phyloP scores from a whole-genome alignment of 2,797 vertebrate genomes.

The Enteromius trimaculatus region DNA sequence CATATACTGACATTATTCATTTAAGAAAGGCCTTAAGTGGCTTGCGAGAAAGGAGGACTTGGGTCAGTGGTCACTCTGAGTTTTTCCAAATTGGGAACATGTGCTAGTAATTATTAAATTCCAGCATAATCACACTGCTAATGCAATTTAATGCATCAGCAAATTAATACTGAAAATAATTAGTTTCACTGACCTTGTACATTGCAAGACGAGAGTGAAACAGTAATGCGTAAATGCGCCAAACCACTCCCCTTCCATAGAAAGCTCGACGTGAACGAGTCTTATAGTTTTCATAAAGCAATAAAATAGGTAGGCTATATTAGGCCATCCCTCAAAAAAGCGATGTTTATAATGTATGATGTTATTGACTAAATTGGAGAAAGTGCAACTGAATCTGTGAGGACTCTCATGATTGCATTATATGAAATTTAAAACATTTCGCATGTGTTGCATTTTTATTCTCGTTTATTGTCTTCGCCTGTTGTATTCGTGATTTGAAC shows the following conservation, averaged over 20 bases:
- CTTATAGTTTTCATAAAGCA: slow-evolving; percentile 38
- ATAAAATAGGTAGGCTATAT: slow-evolving; percentile 15
- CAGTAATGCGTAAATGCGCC: slow-evolving; percentile 52
- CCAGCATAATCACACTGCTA: slow-evolving; percentile 77
- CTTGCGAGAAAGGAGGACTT: slow-evolving; percentile 77
- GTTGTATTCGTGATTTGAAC: background rate
- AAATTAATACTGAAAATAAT: slow-evolving; percentile 82
- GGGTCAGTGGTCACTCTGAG: slow-evolving; percentile 80
- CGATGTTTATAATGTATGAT: slow-evolving; percentile 15
- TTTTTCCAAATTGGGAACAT: slow-evolving; percentile 83
- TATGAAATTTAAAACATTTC: background rate
- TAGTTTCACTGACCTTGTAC: slow-evolving; percentile 80
- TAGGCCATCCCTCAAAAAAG: background rate
- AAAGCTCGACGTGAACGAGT: slow-evolving; percentile 42
- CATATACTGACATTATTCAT: slow-evolving; percentile 51
- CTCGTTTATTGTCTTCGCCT: background rate
- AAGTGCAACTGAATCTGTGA: background rate
- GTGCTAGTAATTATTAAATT: slow-evolving; percentile 84
- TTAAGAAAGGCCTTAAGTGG: slow-evolving; percentile 57
- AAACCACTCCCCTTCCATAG: slow-evolving; percentile 45
- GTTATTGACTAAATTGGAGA: background rate
- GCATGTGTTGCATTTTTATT: background rate
- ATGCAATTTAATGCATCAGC: slow-evolving; percentile 82
- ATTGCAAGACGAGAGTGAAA: slow-evolving; percentile 62
- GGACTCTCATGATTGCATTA: background rate